These are phyloP conservation scores for Albula glossodonta DNA, from an alignment of 2,113 vertebrate species.

Conservation along the genomic window DNA sequence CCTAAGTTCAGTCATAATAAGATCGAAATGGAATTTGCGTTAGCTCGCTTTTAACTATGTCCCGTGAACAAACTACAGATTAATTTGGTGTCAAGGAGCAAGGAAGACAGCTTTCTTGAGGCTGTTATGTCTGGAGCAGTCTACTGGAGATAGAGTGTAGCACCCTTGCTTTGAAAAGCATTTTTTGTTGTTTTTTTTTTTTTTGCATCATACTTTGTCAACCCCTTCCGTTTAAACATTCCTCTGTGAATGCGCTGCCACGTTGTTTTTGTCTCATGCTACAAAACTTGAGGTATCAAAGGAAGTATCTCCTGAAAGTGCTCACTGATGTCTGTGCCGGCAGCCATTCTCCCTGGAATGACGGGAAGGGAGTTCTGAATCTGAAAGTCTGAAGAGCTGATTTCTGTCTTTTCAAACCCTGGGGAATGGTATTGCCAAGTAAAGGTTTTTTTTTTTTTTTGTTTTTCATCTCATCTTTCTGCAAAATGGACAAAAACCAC, in stretches of 20 bases:
- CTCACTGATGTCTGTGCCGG: background rate
- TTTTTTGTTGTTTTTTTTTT: background rate
- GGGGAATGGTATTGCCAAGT: background rate
- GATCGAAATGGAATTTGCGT: conserved; percentile 49
- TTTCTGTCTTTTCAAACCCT: background rate
- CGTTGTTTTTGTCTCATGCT: background rate
- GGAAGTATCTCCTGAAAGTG: background rate
- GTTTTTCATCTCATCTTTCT: background rate
- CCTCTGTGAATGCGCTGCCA: background rate
- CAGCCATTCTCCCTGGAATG: background rate
- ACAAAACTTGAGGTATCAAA: background rate
- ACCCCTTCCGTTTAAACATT: background rate
- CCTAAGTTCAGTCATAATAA: conserved; percentile 53
- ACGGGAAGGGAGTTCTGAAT: background rate
- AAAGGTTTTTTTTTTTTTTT: background rate
- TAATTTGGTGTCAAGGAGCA: conserved; percentile 42
- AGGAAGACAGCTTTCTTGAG: background rate
- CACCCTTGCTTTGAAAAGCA: background rate
- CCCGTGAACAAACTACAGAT: conserved; percentile 57
- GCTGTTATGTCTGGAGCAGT: background rate
- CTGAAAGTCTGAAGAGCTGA: background rate
- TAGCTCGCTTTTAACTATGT: conserved; percentile 37
- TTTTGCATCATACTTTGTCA: background rate
- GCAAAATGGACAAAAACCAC: background rate
- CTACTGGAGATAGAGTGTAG: background rate